These are phyloP conservation scores for Drosophila littoralis DNA, from an alignment of 1,140 invertebrate genomes.

Conservation along the genomic window DNA sequence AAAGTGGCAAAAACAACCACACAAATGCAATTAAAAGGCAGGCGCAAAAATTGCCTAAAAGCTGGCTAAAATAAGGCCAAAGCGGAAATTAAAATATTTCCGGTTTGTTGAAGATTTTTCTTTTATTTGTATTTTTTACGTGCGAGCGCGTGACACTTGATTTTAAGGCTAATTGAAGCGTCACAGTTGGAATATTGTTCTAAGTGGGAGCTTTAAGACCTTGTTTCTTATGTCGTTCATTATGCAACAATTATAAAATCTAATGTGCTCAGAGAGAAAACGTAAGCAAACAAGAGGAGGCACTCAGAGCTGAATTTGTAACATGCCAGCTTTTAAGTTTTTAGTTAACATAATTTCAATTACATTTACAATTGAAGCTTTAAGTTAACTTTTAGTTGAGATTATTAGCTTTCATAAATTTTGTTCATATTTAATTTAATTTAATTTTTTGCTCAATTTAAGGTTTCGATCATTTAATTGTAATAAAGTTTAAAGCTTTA, in stretches of 20 bases:
- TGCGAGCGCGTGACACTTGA: constrained; percentile 29
- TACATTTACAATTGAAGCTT: not conserved
- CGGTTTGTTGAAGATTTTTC: constrained; percentile 57
- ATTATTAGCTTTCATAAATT: too few relatives aligned
- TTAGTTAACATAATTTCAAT: not conserved
- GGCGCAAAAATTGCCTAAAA: constrained; percentile 53
- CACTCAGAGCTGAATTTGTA: not conserved
- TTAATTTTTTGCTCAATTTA: too few relatives aligned
- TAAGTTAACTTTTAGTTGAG: too few relatives aligned
- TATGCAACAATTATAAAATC: constrained; percentile 14
- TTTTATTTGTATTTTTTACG: not conserved
- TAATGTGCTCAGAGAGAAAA: constrained; percentile 6
- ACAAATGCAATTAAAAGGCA: constrained; percentile 64
- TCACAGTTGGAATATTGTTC: constrained; percentile 23
- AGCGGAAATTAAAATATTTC: constrained; percentile 81
- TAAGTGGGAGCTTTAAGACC: constrained; percentile 11
- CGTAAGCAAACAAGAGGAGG: constrained; percentile 5
- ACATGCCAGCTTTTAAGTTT: not conserved
- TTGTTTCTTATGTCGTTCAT: not conserved
- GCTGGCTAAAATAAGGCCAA: constrained; percentile 40
- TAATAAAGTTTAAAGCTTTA: too few relatives aligned
- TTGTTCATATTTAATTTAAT: too few relatives aligned
- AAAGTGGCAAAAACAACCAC: constrained; percentile 45
- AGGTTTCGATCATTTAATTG: too few relatives aligned
- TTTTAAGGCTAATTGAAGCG: constrained; percentile 56